phyloP scores from a whole-genome alignment of 2,888 invertebrate genomes.

The Cepaea hortensis region DNA sequence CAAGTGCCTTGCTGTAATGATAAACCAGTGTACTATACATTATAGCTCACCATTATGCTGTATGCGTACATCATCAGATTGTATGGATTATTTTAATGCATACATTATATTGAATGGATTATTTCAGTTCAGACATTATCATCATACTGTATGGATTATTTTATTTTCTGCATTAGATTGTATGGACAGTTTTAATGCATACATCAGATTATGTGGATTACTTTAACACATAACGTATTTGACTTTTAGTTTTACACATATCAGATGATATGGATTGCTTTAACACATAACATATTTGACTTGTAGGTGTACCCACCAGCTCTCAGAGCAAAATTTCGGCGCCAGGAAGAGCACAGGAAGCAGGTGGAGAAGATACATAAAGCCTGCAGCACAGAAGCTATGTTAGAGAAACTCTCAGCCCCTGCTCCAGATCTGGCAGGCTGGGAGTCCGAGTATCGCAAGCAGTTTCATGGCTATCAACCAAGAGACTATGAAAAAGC shows the following conservation, averaged over 20 bases:
- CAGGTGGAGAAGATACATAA: background rate
- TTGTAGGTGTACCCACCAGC: conserved; percentile 39
- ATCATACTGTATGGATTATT: too few species aligned
- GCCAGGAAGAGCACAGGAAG: conserved; percentile 33
- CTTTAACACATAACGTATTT: background rate
- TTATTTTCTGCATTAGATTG: too few species aligned
- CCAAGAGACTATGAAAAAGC: conserved; percentile 46
- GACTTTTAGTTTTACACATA: background rate
- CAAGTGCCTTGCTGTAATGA: too few species aligned
- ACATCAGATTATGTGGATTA: too few species aligned
- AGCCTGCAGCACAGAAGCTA: conserved; percentile 35
- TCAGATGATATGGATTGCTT: too few species aligned
- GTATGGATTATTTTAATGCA: too few species aligned
- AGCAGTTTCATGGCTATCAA: conserved; percentile 47
- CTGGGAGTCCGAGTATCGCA: conserved; percentile 45
- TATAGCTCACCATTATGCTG: too few species aligned
- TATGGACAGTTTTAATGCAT: too few species aligned
- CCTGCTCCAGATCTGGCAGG: background rate
- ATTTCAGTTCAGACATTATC: too few species aligned
- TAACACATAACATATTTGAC: background rate
- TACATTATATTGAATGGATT: too few species aligned
- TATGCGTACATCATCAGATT: too few species aligned
- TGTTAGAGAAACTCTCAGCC: conserved; percentile 34
- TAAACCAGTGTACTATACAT: too few species aligned
- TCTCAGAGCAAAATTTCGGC: conserved; percentile 40